Percentiles rank a stretch among this genome's conserved stretches.
phyloP scores from a whole-genome alignment of 2,888 invertebrate genomes.

The Eurois occulta region DNA sequence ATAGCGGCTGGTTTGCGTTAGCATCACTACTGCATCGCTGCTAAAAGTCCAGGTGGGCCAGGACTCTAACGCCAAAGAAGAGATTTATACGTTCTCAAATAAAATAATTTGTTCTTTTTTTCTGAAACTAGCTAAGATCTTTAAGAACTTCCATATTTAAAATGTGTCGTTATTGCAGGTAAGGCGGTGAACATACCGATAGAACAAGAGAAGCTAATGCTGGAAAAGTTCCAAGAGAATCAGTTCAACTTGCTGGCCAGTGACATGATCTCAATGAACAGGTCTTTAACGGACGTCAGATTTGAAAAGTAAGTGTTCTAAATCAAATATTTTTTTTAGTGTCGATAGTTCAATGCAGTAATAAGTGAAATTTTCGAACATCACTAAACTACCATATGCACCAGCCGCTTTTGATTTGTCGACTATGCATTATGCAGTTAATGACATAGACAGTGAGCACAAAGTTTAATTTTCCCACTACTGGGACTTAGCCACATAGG shows the following conservation, averaged over 20 bases:
- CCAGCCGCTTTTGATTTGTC: background rate
- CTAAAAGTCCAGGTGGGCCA: background rate
- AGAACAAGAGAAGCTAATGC: slow-evolving; percentile 96
- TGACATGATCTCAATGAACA: slow-evolving; percentile 98
- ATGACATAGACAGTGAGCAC: background rate
- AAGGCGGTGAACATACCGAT: slow-evolving; percentile 97
- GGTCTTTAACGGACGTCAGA: slow-evolving; percentile 98
- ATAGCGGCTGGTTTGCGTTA: background rate
- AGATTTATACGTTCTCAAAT: background rate
- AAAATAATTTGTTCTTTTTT: background rate
- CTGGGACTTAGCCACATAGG: background rate
- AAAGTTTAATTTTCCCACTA: background rate
- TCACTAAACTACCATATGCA: background rate
- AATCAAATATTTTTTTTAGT: background rate
- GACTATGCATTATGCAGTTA: background rate
- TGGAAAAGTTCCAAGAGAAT: slow-evolving; percentile 99
- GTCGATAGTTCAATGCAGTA: background rate
- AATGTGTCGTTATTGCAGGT: slow-evolving; percentile 77
- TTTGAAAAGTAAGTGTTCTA: slow-evolving; percentile 94
- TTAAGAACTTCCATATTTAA: slow-evolving; percentile 26
- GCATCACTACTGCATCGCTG: background rate
- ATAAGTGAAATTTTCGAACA: background rate
- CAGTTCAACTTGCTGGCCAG: slow-evolving; percentile 99
- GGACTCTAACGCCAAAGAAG: background rate
- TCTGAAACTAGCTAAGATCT: background rate